A percentile compares a stretch with the other conserved stretches of the same genome.
phyloP scores from a whole-genome alignment of 1,140 invertebrate genomes.

The Sesamia nonagrioides region DNA sequence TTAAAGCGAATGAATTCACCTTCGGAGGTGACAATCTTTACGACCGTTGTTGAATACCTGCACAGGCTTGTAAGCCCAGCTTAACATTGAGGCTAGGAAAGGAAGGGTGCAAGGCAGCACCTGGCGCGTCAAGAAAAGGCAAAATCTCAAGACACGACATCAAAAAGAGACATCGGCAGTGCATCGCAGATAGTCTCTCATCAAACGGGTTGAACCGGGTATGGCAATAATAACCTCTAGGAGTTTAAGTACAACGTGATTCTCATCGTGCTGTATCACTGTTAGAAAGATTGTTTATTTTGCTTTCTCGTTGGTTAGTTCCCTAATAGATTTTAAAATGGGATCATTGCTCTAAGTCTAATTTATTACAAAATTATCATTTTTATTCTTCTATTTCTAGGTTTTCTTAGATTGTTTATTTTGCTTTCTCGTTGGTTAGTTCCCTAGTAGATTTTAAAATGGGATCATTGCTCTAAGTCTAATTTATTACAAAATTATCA shows the following conservation, averaged over 20 bases:
- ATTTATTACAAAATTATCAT: background rate
- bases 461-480: background rate
- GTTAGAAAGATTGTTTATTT: slow-evolving; percentile 16
- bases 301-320: background rate
- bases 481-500: background rate
- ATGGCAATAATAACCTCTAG: slow-evolving; percentile 51
- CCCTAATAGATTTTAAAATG: background rate
- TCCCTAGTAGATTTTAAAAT: background rate
- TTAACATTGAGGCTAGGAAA: slow-evolving; percentile 56
- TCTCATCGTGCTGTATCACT: background rate
- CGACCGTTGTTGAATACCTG: slow-evolving; percentile 32
- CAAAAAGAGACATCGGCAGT: slow-evolving; percentile 50
- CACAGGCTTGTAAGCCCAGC: slow-evolving; percentile 70
- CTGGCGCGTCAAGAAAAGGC: slow-evolving; percentile 56
- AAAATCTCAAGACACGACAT: slow-evolving; percentile 41
- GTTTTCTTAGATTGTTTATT: background rate
- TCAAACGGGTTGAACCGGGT: slow-evolving; percentile 64
- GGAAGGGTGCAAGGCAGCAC: slow-evolving; percentile 46
- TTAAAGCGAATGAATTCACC: slow-evolving; percentile 1
- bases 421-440: background rate
- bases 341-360: background rate
- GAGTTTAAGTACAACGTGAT: background rate
- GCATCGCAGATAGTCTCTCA: slow-evolving; percentile 52
- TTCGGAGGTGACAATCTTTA: background rate
- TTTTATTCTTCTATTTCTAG: background rate